Evolutionary conservation across 2,888 invertebrate genomes (phyloP).

Genomic region (Conistra vaccinii): DNA sequence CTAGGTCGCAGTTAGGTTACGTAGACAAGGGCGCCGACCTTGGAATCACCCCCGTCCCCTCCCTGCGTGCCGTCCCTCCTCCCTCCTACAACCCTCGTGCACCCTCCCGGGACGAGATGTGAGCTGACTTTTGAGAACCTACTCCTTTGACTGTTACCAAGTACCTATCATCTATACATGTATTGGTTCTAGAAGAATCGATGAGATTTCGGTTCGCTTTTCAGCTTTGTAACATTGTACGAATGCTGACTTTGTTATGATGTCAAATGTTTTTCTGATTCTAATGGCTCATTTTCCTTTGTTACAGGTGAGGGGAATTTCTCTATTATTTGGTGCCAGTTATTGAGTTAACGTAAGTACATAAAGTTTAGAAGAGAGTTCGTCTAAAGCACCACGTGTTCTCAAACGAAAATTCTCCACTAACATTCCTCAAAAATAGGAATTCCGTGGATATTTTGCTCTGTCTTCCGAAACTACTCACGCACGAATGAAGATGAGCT

Average conservation of each 20-base stretch:
- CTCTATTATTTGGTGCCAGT: constrained; percentile 22
- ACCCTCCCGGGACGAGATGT: constrained; percentile 78
- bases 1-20: constrained; percentile 85
- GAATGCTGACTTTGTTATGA: constrained; percentile 29
- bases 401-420: neutral
- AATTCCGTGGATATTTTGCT: neutral
- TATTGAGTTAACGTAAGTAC: constrained; percentile 42
- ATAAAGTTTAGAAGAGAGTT: neutral
- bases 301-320: constrained; percentile 71
- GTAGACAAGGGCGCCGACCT: constrained; percentile 88
- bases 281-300: constrained; percentile 57
- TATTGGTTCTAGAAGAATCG: constrained; percentile 62
- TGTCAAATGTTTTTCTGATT: constrained; percentile 25
- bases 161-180: constrained; percentile 65
- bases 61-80: constrained; percentile 52
- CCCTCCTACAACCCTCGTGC: constrained; percentile 50
- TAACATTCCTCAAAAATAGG: neutral
- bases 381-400: too few relatives aligned
- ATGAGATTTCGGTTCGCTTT: constrained; percentile 50
- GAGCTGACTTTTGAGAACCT: constrained; percentile 84
- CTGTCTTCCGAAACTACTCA: constrained; percentile 9
- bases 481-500: constrained; percentile 16
- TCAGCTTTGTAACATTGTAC: constrained; percentile 31
- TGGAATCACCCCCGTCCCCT: constrained; percentile 71
- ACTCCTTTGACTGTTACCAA: constrained; percentile 79